These are phyloP conservation scores for Nomada flava DNA, from an alignment of 2,888 invertebrate genomes.

Conservation along the genomic window DNA sequence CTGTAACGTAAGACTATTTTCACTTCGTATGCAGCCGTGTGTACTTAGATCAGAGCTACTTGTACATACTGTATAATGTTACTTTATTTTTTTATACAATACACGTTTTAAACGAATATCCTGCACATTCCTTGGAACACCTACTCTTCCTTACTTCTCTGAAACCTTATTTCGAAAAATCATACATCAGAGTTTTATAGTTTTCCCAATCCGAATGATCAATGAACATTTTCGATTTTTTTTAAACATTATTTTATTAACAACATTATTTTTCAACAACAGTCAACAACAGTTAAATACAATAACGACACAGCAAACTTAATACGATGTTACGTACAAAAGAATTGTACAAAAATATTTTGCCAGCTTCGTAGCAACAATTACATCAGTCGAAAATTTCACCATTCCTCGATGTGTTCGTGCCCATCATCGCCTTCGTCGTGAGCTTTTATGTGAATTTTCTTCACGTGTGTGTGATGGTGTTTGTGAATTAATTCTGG, in stretches of 20 bases:
- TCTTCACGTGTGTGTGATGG: slow-evolving; percentile 79
- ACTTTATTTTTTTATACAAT: slow-evolving; percentile 70
- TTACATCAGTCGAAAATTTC: neutral
- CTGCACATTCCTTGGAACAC: neutral
- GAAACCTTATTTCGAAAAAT: neutral
- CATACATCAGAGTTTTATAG: too few relatives aligned
- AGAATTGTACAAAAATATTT: neutral
- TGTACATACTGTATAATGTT: slow-evolving; percentile 65
- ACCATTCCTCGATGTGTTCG: slow-evolving; percentile 63
- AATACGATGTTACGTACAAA: neutral
- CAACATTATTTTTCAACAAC: neutral
- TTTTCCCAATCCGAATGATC: neutral
- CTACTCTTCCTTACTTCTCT: neutral
- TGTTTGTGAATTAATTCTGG: slow-evolving; percentile 79
- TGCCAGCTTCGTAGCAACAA: neutral
- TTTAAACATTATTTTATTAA: slow-evolving; percentile 17
- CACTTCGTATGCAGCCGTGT: slow-evolving; percentile 52
- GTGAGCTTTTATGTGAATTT: slow-evolving; percentile 68
- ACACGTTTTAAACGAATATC: slow-evolving; percentile 59
- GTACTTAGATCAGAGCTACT: slow-evolving; percentile 43
- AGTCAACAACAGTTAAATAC: slow-evolving; percentile 18
- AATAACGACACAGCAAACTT: slow-evolving; percentile 11
- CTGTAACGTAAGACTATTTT: slow-evolving; percentile 45
- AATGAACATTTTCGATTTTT: neutral
- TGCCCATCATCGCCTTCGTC: slow-evolving; percentile 60